These are phyloP conservation scores for Sinotaia quadrata DNA, from an alignment of 2,888 invertebrate genomes.

Conservation along the genomic window DNA sequence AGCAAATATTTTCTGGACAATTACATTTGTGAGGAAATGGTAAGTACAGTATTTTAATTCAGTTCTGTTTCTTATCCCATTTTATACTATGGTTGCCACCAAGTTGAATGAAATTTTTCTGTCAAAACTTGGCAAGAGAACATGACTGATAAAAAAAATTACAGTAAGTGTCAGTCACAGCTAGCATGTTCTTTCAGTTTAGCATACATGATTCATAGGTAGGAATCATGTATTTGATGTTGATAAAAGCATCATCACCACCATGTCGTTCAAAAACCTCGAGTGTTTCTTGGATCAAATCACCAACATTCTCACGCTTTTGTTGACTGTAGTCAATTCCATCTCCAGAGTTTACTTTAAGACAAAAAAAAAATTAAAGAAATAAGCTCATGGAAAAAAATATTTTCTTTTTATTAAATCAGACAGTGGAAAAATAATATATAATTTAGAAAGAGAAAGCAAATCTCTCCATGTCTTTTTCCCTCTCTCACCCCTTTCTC, in stretches of 20 bases:
- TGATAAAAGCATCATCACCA: slow-evolving; percentile 96
- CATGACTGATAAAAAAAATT: background rate
- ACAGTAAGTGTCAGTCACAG: background rate
- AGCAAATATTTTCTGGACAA: too few relatives aligned
- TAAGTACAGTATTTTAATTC: too few relatives aligned
- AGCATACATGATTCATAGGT: slow-evolving; percentile 89
- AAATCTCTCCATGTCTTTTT: background rate
- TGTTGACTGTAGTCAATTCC: slow-evolving; percentile 92
- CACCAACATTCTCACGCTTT: slow-evolving; percentile 88
- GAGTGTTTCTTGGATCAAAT: slow-evolving; percentile 92
- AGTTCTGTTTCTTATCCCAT: too few relatives aligned
- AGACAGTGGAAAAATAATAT: background rate
- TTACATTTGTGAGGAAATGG: too few relatives aligned
- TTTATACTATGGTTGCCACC: too few relatives aligned
- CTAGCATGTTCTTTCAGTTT: too few relatives aligned
- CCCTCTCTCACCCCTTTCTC: background rate
- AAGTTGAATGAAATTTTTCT: too few relatives aligned
- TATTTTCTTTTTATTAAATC: background rate
- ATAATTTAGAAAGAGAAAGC: background rate
- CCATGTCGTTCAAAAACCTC: slow-evolving; percentile 92
- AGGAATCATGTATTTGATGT: slow-evolving; percentile 98
- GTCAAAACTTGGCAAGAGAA: too few relatives aligned
- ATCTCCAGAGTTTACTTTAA: slow-evolving; percentile 88
- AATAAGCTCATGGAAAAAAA: background rate
- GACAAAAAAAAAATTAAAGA: slow-evolving; percentile 6